phyloP scores from a whole-genome alignment of 2,888 invertebrate species.

The Laothoe populi region DNA sequence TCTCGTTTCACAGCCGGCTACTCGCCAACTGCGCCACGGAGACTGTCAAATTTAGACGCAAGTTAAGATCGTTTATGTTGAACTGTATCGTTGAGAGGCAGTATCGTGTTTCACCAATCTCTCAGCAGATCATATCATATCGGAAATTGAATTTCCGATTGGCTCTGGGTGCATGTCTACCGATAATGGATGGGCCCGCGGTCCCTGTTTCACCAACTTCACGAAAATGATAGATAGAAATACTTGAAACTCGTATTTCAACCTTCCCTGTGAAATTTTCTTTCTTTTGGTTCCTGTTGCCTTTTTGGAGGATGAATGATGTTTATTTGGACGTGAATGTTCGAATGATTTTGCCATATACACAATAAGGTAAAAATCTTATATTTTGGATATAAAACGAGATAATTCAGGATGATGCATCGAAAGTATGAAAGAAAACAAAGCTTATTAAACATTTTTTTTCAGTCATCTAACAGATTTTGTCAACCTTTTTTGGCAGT shows the following conservation, averaged over 20 bases:
- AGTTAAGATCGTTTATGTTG: constrained; percentile 46
- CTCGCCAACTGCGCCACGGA: too few species aligned
- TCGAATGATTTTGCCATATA: constrained; percentile 1
- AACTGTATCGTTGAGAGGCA: constrained; percentile 47
- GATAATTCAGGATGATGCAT: too few species aligned
- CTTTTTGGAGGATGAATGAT: constrained; percentile 40
- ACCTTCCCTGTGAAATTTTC: constrained; percentile 50
- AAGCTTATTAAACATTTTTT: too few species aligned
- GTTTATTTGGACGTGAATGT: constrained; percentile 41
- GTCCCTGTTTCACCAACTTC: constrained; percentile 57
- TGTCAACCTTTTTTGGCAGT: too few species aligned
- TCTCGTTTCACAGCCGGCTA: too few species aligned
- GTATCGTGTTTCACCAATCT: constrained; percentile 71
- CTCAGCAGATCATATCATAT: constrained; percentile 76
- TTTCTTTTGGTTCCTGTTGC: constrained; percentile 44
- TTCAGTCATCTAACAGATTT: too few species aligned
- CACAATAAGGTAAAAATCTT: too few species aligned
- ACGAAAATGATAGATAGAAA: constrained; percentile 64
- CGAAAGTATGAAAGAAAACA: too few species aligned
- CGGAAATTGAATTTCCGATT: constrained; percentile 82
- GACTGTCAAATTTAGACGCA: too few species aligned
- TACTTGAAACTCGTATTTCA: constrained; percentile 47
- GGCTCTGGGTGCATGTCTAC: constrained; percentile 63
- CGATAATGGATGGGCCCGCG: constrained; percentile 63
- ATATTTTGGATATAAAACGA: too few species aligned